phyloP scores from a whole-genome alignment of 2,113 vertebrate genomes.

The Haliaeetus leucogaster region DNA sequence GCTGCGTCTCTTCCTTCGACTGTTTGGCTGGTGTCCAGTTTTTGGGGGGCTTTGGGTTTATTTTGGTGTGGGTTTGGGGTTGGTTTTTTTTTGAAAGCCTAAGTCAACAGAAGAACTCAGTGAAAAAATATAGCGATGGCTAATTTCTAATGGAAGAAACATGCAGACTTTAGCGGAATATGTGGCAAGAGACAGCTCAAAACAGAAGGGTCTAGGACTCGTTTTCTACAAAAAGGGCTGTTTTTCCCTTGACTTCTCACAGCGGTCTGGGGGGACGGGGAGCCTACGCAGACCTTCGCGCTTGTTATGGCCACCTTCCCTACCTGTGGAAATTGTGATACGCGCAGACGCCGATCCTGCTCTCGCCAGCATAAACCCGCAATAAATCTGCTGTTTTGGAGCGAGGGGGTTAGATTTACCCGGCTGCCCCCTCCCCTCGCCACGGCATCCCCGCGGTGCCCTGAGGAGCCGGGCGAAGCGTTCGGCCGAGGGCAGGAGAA shows the following conservation, averaged over 20 bases:
- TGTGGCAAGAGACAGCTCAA: neutral
- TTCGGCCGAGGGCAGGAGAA: neutral
- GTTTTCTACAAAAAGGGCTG: rapidly evolving
- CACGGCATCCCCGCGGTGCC: rapidly evolving
- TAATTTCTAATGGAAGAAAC: neutral
- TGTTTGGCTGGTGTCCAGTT: neutral
- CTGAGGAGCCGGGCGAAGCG: neutral
- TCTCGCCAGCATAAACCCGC: neutral
- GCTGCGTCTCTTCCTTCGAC: neutral
- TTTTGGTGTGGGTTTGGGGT: neutral
- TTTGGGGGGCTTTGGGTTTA: neutral
- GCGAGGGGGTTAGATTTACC: neutral
- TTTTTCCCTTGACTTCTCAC: neutral
- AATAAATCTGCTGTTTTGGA: neutral
- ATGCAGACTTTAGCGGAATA: neutral
- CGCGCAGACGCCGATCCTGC: rapidly evolving
- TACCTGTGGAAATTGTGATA: neutral
- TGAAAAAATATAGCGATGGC: neutral
- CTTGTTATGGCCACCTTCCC: neutral
- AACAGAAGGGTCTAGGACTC: neutral
- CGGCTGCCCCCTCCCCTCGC: neutral
- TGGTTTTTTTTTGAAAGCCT: neutral
- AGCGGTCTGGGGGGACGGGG: neutral
- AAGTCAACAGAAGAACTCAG: neutral
- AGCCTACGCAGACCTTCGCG: rapidly evolving